These are phyloP conservation scores for Pocillopora meandrina DNA, from an alignment of 92 coral and sea anemone species.

Conservation along the genomic window DNA sequence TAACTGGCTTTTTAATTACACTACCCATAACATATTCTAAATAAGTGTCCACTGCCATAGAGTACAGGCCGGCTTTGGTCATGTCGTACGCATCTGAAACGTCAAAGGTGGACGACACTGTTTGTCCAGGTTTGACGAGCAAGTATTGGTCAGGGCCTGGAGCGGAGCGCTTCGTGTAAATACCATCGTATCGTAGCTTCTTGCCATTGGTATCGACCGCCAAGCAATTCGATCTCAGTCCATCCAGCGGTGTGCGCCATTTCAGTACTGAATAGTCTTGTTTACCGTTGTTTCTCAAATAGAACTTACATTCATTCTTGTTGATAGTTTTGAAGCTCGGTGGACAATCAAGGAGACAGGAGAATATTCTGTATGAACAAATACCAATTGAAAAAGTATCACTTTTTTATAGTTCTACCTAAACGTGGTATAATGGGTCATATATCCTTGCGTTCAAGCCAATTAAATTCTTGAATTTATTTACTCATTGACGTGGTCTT, in stretches of 20 bases:
- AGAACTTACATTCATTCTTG: neutral
- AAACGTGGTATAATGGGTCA: no score
- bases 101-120: conserved; percentile 15
- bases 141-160: conserved; percentile 19
- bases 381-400: neutral
- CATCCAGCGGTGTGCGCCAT: conserved; percentile 26
- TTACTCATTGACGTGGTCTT: no score
- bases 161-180: neutral
- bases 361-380: neutral
- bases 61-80: conserved; percentile 14
- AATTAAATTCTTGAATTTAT: no score
- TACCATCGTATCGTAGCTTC: conserved; percentile 14
- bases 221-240: conserved; percentile 3
- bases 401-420: neutral
- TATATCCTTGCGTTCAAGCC: no score
- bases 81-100: conserved; percentile 19
- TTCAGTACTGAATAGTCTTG: conserved; percentile 2
- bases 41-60: conserved; percentile 14
- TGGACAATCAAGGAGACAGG: neutral
- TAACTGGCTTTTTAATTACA: neutral
- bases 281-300: conserved; percentile 1
- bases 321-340: neutral
- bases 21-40: conserved; percentile 18
- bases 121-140: conserved; percentile 2
- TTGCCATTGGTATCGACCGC: neutral